These are phyloP conservation scores for Fistularia commersonii DNA, from an alignment of 2,797 vertebrate species.

Conservation along the genomic window DNA sequence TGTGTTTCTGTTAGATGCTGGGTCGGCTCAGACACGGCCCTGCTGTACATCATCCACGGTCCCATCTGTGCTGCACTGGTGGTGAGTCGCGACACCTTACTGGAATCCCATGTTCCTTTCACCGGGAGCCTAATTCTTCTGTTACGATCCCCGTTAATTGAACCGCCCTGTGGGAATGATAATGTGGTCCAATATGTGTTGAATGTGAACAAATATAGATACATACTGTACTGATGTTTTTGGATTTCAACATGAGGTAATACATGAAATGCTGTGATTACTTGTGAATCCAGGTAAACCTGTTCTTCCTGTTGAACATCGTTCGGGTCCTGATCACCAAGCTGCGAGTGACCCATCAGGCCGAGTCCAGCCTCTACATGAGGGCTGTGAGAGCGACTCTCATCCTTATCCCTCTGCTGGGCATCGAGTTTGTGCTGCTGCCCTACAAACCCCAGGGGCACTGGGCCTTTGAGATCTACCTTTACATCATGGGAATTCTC, in stretches of 20 bases:
- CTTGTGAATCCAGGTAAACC: slow-evolving; percentile 81
- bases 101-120: no score
- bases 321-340: slow-evolving; percentile 96
- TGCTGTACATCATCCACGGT: slow-evolving; percentile 95
- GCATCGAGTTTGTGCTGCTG: slow-evolving; percentile 91
- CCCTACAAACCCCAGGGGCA: slow-evolving; percentile 86
- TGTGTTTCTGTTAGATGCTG: slow-evolving; percentile 81
- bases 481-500: slow-evolving; percentile 90
- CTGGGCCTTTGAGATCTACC: slow-evolving; percentile 81
- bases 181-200: no score
- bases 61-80: slow-evolving; percentile 94
- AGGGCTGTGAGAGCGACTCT: slow-evolving; percentile 93
- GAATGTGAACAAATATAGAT: no score
- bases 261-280: no score
- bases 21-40: slow-evolving; percentile 88
- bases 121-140: no score
- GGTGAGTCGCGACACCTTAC: slow-evolving; percentile 69
- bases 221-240: no score
- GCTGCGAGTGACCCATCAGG: slow-evolving; percentile 93
- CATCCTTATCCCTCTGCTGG: slow-evolving; percentile 92
- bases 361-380: slow-evolving; percentile 97
- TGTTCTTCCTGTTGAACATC: slow-evolving; percentile 95
- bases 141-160: no score
- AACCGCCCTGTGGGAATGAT: no score
- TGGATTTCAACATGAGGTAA: no score